Conservation (phyloP, 92 coral and sea anemone genomes). For the Ricordea florida region DNA sequence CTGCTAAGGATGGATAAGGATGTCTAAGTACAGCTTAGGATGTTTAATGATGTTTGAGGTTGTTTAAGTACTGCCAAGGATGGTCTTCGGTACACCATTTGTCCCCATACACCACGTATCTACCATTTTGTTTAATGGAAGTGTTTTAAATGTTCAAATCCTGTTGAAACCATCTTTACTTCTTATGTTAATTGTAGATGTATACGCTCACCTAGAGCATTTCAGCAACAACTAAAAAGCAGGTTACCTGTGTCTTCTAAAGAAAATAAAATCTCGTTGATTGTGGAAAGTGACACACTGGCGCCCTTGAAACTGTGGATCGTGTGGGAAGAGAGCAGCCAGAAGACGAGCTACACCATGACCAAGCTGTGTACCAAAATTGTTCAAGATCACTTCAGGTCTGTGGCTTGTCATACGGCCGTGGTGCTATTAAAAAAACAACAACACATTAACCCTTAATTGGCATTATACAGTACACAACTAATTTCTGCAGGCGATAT, state of each 20-base stretch:
- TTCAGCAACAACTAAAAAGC: neutral
- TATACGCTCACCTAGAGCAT: neutral
- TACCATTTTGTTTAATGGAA: too few relatives aligned
- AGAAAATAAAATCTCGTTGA: conserved; percentile 94
- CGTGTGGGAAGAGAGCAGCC: conserved; percentile 91
- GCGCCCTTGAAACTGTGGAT: conserved; percentile 95
- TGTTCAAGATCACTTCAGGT: conserved; percentile 88
- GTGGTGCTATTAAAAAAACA: conserved; percentile 69
- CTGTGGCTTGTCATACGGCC: conserved; percentile 88
- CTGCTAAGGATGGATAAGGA: too few relatives aligned
- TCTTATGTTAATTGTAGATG: too few relatives aligned
- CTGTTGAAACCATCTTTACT: too few relatives aligned
- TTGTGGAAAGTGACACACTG: conserved; percentile 97
- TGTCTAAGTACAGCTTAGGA: too few relatives aligned
- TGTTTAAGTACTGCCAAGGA: too few relatives aligned
- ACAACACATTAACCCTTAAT: neutral
- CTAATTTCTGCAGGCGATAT: too few relatives aligned
- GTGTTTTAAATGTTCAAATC: neutral
- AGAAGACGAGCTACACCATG: conserved; percentile 85
- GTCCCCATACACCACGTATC: too few relatives aligned
- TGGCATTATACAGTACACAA: neutral
- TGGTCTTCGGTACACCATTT: too few relatives aligned
- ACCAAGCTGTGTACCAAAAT: conserved; percentile 92
- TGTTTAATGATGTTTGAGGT: too few relatives aligned
- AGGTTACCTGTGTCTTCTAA: conserved; percentile 89